Percentiles rank a stretch among this genome's conserved stretches.
Evolutionary conservation across 1,140 invertebrate genomes (phyloP).

Genomic region (Dendrolimus kikuchii): DNA sequence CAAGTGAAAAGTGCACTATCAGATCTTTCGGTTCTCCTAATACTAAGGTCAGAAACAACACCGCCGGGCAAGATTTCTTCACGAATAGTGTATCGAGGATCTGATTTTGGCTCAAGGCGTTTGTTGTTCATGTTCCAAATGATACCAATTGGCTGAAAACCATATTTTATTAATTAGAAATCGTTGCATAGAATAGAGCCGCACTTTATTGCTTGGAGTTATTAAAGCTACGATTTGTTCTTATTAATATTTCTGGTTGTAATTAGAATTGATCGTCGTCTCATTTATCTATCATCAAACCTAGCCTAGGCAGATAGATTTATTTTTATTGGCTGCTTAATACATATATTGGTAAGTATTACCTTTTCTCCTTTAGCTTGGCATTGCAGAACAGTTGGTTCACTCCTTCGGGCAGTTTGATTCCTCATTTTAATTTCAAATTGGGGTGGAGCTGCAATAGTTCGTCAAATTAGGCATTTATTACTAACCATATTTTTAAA

Average conservation of each 20-base stretch:
- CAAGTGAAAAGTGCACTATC: slow-evolving; percentile 97
- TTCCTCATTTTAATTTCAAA: slow-evolving; percentile 94
- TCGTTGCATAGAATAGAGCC: too few relatives aligned
- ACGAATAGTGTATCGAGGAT: slow-evolving; percentile 91
- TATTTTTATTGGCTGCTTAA: too few relatives aligned
- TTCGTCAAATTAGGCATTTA: not conserved
- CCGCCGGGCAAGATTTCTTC: slow-evolving; percentile 91
- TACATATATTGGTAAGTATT: slow-evolving; percentile 3
- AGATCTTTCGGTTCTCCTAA: slow-evolving; percentile 89
- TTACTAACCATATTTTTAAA: too few relatives aligned
- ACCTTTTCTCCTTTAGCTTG: slow-evolving; percentile 95
- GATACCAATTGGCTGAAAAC: slow-evolving; percentile 86
- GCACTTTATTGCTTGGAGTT: too few relatives aligned
- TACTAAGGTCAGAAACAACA: slow-evolving; percentile 90
- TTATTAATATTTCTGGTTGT: too few relatives aligned
- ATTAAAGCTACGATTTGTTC: slow-evolving; percentile 4
- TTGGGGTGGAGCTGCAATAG: slow-evolving; percentile 87
- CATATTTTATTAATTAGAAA: slow-evolving; percentile 2
- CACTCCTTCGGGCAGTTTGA: slow-evolving; percentile 90
- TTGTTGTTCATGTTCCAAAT: slow-evolving; percentile 97
- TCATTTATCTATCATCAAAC: too few relatives aligned
- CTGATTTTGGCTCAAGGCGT: slow-evolving; percentile 88
- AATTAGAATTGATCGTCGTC: too few relatives aligned
- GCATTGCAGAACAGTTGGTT: slow-evolving; percentile 94
- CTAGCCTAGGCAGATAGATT: too few relatives aligned